phyloP scores from a whole-genome alignment of 1,140 invertebrate genomes.

The Penaeus chinensis region DNA sequence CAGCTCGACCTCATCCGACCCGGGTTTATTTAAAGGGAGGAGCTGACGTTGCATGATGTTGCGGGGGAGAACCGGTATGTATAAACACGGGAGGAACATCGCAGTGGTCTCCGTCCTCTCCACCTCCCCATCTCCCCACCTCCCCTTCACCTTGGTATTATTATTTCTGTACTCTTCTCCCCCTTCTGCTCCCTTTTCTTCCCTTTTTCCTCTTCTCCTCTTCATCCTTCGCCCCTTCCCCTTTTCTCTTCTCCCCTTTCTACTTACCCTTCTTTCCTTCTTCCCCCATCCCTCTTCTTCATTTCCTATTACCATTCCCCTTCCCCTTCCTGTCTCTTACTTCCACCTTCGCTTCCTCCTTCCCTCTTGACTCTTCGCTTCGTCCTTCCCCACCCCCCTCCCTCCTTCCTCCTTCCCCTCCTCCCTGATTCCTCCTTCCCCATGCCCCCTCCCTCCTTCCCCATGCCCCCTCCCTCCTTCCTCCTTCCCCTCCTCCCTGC shows the following conservation, averaged over 20 bases:
- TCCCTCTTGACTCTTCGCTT: not conserved
- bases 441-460: not conserved
- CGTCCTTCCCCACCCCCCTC: not conserved
- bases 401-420: not conserved
- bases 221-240: no score
- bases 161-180: no score
- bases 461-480: not conserved
- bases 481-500: not conserved
- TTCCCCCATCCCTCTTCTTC: not conserved
- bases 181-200: no score
- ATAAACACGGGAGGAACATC: no score
- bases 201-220: no score
- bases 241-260: not conserved
- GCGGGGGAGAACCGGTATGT: no score
- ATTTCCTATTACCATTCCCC: not conserved
- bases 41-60: no score
- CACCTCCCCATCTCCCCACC: no score
- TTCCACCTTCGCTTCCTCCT: not conserved
- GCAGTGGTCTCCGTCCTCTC: no score
- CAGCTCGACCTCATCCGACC: no score
- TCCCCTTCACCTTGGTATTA: no score
- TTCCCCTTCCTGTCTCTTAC: constrained; percentile 5
- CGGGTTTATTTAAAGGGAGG: no score
- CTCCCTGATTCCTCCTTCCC: not conserved
- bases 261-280: not conserved